Percentiles rank a stretch among this genome's conserved stretches.
Evolutionary conservation across 2,888 invertebrate species (phyloP).

Genomic region (Eurytoma adleriae): DNA sequence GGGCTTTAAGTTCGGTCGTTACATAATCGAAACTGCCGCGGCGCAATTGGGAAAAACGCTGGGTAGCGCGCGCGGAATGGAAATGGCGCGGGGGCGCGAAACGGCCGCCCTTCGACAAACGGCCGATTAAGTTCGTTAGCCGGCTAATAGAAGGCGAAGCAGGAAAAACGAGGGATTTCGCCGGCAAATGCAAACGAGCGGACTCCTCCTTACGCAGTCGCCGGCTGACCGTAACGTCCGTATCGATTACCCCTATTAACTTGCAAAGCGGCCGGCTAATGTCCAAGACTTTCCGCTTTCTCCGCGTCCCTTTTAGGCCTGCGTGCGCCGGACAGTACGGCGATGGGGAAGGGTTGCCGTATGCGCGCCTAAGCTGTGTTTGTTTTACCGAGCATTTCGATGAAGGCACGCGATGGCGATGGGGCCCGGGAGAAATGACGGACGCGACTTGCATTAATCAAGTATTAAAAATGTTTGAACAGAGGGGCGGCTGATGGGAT

Average conservation of each 20-base stretch:
- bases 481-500: constrained; percentile 2
- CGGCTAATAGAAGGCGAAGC: constrained; percentile 49
- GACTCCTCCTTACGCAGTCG: constrained; percentile 34
- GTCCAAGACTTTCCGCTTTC: constrained; percentile 16
- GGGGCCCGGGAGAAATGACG: constrained; percentile 1
- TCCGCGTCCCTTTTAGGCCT: background rate
- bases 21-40: constrained; percentile 46
- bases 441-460: constrained; percentile 42
- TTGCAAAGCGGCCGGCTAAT: constrained; percentile 45
- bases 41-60: constrained; percentile 53
- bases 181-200: constrained; percentile 46
- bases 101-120: constrained; percentile 42
- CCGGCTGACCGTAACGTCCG: constrained; percentile 51
- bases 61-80: constrained; percentile 30
- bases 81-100: constrained; percentile 28
- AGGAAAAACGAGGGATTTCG: constrained; percentile 49
- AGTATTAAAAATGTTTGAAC: constrained; percentile 51
- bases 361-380: constrained; percentile 9
- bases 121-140: constrained; percentile 57
- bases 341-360: constrained; percentile 11
- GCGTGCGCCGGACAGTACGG: constrained; percentile 9
- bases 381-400: constrained; percentile 28
- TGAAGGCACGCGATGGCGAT: constrained; percentile 29
- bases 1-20: constrained; percentile 15
- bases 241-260: constrained; percentile 59